Conservation (phyloP, 2,888 invertebrate species). For the Catocala sponsa region DNA sequence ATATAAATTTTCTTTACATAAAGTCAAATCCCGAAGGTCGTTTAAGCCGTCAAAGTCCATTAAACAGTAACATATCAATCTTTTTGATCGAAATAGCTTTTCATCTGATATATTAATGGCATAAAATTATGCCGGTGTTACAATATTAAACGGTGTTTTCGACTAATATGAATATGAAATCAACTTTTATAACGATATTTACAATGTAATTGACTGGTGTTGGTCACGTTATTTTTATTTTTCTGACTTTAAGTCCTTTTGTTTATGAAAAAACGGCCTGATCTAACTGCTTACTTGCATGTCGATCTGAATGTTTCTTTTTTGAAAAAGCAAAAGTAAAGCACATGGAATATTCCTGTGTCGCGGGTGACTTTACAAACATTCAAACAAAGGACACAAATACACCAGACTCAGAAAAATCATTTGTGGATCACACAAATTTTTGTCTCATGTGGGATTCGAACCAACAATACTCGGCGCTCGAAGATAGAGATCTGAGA, state of each 20-base stretch:
- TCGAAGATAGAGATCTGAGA: too few species aligned
- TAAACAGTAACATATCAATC: conserved; percentile 21
- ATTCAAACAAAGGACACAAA: too few species aligned
- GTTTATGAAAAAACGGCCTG: not conserved
- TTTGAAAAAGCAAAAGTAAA: too few species aligned
- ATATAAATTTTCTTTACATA: not conserved
- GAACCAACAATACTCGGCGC: too few species aligned
- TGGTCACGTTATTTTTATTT: conserved; percentile 29
- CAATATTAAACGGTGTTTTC: conserved; percentile 32
- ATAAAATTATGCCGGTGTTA: conserved; percentile 32
- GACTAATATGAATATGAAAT: conserved; percentile 33
- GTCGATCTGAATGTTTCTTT: too few species aligned
- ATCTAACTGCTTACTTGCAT: too few species aligned
- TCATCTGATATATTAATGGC: conserved; percentile 34
- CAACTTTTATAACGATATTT: conserved; percentile 33
- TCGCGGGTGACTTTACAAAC: too few species aligned
- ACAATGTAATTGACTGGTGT: conserved; percentile 27
- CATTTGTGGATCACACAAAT: too few species aligned
- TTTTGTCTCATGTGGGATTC: too few species aligned
- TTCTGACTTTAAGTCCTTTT: too few species aligned
- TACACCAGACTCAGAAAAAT: too few species aligned
- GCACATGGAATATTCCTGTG: too few species aligned
- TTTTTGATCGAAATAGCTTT: conserved; percentile 23
- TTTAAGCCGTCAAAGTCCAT: conserved; percentile 4
- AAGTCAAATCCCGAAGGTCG: not conserved